phyloP scores from a whole-genome alignment of 2,888 invertebrate genomes.

The Pristionchus arcanus region DNA sequence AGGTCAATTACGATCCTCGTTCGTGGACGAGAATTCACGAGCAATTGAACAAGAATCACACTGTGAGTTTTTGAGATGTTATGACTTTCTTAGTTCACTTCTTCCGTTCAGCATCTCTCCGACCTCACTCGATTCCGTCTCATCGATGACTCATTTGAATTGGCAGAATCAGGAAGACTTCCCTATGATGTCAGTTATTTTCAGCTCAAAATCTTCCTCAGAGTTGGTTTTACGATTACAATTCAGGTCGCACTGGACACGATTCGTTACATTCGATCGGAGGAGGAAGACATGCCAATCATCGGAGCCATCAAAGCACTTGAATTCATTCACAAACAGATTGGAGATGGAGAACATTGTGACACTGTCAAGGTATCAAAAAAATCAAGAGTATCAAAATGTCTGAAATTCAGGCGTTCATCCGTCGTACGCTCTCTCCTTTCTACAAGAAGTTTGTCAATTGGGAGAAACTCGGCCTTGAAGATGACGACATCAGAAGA shows the following conservation, averaged over 20 bases:
- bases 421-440: background rate
- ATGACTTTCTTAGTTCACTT: background rate
- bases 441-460: conserved; percentile 41
- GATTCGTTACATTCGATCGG: conserved; percentile 63
- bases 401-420: conserved; percentile 4
- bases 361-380: conserved; percentile 13
- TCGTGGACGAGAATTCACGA: conserved; percentile 64
- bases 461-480: conserved; percentile 15
- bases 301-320: conserved; percentile 52
- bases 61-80: conserved; percentile 48
- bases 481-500: background rate
- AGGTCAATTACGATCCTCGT: conserved; percentile 66
- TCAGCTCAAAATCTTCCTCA: too few species aligned
- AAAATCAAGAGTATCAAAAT: background rate
- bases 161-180: conserved; percentile 84
- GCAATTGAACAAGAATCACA: conserved; percentile 58
- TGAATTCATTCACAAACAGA: conserved; percentile 11
- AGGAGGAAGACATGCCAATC: conserved; percentile 58
- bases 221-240: background rate
- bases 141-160: conserved; percentile 87
- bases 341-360: conserved; percentile 11
- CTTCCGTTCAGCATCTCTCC: conserved; percentile 6
- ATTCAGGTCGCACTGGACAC: conserved; percentile 64
- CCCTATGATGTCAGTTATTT: conserved; percentile 72
- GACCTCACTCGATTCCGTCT: conserved; percentile 84